These are phyloP conservation scores for Agonopterix arenella DNA, from an alignment of 2,888 invertebrate genomes.

Conservation along the genomic window DNA sequence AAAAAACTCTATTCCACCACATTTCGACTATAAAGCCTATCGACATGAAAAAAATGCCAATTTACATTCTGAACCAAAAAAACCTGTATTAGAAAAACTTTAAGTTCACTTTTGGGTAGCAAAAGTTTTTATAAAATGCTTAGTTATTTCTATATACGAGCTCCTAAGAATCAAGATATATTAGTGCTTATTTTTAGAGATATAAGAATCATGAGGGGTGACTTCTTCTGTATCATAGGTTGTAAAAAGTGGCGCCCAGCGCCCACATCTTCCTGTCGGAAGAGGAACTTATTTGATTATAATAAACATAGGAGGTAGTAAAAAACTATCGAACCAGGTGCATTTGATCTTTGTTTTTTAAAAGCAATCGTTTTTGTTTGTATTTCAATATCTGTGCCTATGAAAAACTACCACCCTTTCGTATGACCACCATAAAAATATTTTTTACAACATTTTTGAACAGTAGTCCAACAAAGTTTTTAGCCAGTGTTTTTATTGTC, in stretches of 20 bases:
- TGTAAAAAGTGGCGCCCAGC: conserved; percentile 58
- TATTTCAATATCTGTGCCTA: conserved; percentile 45
- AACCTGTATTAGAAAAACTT: too few species aligned
- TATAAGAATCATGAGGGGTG: conserved; percentile 20
- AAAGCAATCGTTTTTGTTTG: conserved; percentile 44
- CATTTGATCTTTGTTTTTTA: conserved; percentile 52
- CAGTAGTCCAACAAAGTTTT: conserved; percentile 24
- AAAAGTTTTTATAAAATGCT: too few species aligned
- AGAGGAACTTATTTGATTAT: conserved; percentile 74
- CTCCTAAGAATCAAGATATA: too few species aligned
- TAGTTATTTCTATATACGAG: too few species aligned
- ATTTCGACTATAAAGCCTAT: conserved; percentile 54
- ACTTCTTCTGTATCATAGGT: conserved; percentile 26
- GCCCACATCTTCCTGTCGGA: conserved; percentile 70
- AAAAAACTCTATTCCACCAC: conserved; percentile 51
- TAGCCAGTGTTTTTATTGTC: conserved; percentile 16
- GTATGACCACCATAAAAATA: conserved; percentile 23
- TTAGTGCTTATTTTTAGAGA: conserved; percentile 17
- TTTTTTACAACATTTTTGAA: conserved; percentile 32
- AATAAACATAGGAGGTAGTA: conserved; percentile 58
- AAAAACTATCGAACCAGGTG: conserved; percentile 65
- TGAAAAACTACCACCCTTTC: conserved; percentile 44
- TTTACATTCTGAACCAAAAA: conserved; percentile 3
- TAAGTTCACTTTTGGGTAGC: too few species aligned
- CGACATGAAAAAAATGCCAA: conserved; percentile 9